Evolutionary conservation across 2,888 invertebrate genomes (phyloP), one percentile per base, ranked within the genome.

Genomic region (Ptilodon capucinus): DNA sequence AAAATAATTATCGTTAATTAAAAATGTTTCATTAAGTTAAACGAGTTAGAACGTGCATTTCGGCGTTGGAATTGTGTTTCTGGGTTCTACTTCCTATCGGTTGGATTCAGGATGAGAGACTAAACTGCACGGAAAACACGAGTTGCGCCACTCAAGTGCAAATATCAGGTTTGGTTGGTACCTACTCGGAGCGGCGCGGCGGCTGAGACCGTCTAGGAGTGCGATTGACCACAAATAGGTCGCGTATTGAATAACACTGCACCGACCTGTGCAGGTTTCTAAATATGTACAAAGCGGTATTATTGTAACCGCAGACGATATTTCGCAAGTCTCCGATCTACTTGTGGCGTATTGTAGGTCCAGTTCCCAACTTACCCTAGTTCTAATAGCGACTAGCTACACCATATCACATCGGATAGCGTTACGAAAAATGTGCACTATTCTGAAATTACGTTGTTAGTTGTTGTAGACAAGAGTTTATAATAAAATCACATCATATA

Each of bases 221-320:
- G 62, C 64, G 74, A 74, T 75, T 79, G 76, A 89, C 90, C 91
- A 74, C 90, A 91, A 90, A 86, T 87, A 81, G 91, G 90, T 83
- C 89, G 83, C 73, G 80, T 74, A 88, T 91, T 86, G 75, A 84
- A 90, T 90, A 87, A 84, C 89, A 79, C 71, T 68, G 75, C 74
- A 72, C 69, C 73, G 75, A 79, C 80, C 73, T 65, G 76, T 64
- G 74, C 85, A 85, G 79, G 86, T 87, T 88, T 86, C 88, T 89
- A 86, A 86, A 85, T 87, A 86, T 79, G 84, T 84, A 77, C 82
- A 82, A 76, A 79, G 70, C 67, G 70, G 81, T 84, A 84, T 83
- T 77, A 84, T 82, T 81, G 81, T 82, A 78, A 82, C 84, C 80
- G 72, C 85, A 83, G 72, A 71, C 69, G 67, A 71, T 74, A 78